Evolutionary conservation across 1,140 invertebrate species (phyloP).

Genomic region (Catajapyx aquilonaris): DNA sequence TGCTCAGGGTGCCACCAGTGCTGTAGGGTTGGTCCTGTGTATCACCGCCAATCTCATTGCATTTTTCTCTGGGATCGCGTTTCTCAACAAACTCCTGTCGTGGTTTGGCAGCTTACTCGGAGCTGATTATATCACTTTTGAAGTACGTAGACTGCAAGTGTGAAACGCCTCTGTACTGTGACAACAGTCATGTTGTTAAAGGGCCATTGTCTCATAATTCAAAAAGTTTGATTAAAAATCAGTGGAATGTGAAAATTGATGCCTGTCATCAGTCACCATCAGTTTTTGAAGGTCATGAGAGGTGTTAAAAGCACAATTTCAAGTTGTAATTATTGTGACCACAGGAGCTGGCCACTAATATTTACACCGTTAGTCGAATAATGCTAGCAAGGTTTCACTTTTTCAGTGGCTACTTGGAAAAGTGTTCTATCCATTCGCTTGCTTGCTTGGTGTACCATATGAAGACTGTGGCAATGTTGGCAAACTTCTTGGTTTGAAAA

Average conservation of each 20-base stretch:
- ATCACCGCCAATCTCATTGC: slow-evolving; percentile 84
- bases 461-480: slow-evolving; percentile 56
- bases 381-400: too few relatives aligned
- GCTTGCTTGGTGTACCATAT: slow-evolving; percentile 57
- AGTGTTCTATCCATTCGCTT: slow-evolving; percentile 65
- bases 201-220: background rate
- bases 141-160: slow-evolving; percentile 27
- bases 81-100: slow-evolving; percentile 52
- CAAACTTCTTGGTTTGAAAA: slow-evolving; percentile 67
- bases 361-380: too few relatives aligned
- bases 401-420: slow-evolving; percentile 53
- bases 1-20: slow-evolving; percentile 59
- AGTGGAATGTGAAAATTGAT: too few relatives aligned
- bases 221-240: too few relatives aligned
- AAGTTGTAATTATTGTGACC: too few relatives aligned
- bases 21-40: slow-evolving; percentile 58
- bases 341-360: too few relatives aligned
- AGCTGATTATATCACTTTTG: slow-evolving; percentile 23
- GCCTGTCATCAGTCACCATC: too few relatives aligned
- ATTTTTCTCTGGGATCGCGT: slow-evolving; percentile 66
- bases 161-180: slow-evolving; percentile 3
- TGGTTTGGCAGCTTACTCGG: slow-evolving; percentile 65
- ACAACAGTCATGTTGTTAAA: background rate
- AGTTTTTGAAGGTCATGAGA: too few relatives aligned
- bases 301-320: too few relatives aligned